A percentile compares a stretch with the other conserved stretches of the same genome.
phyloP scores from a whole-genome alignment of 2,888 invertebrate species.

The Brenthis ino region DNA sequence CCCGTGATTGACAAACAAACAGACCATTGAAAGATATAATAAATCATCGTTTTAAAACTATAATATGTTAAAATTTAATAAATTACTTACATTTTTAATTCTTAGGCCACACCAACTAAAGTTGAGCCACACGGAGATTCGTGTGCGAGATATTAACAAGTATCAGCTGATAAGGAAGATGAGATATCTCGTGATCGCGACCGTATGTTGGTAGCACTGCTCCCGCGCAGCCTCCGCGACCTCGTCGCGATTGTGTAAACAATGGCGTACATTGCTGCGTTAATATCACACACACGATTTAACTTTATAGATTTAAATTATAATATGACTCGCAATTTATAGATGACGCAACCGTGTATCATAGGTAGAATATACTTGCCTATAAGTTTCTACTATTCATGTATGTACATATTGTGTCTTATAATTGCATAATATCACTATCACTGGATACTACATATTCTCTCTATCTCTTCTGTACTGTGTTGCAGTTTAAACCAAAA shows the following conservation, averaged over 20 bases:
- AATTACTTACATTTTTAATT: conserved; percentile 21
- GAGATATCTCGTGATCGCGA: conserved; percentile 74
- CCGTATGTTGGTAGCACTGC: conserved; percentile 70
- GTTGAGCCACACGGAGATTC: conserved; percentile 38
- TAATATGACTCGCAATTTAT: conserved; percentile 4
- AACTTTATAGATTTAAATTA: conserved; percentile 4
- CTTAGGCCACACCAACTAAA: neutral
- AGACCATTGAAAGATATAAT: neutral
- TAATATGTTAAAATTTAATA: neutral
- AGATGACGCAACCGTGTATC: neutral
- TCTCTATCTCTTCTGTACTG: too few relatives aligned
- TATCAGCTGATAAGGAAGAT: conserved; percentile 78
- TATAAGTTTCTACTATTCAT: too few relatives aligned
- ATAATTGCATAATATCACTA: neutral
- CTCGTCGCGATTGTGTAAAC: conserved; percentile 42
- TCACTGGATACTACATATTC: too few relatives aligned
- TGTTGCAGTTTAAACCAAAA: too few relatives aligned
- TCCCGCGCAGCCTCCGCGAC: conserved; percentile 67
- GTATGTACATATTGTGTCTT: conserved; percentile 13
- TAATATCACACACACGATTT: conserved; percentile 21
- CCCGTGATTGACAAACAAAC: too few relatives aligned
- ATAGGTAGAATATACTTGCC: too few relatives aligned
- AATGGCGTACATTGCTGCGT: conserved; percentile 36
- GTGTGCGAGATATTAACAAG: conserved; percentile 54
- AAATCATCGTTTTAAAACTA: neutral